Evolutionary conservation across 2,113 vertebrate species (phyloP).

Genomic region (Polypterus bichir): DNA sequence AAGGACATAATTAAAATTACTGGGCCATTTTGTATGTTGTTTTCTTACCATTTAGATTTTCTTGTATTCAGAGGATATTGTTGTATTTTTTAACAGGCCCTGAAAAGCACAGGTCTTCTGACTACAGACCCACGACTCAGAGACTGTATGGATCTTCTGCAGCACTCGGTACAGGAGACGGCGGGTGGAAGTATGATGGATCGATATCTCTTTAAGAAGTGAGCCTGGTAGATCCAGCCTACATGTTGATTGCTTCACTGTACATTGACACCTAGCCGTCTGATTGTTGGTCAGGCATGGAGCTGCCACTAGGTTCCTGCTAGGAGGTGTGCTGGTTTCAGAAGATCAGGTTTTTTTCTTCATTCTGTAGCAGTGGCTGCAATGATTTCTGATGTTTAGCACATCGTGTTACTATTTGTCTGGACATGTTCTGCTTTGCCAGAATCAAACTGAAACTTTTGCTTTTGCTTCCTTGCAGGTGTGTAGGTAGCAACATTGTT

Average conservation of each 20-base stretch:
- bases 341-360: too few species aligned
- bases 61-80: too few species aligned
- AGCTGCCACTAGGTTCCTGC: too few species aligned
- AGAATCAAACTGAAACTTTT: neutral
- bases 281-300: too few species aligned
- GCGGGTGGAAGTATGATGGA: conserved; percentile 58
- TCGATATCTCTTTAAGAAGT: conserved; percentile 66
- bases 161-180: conserved; percentile 42
- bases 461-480: conserved; percentile 37
- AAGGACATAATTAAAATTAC: too few species aligned
- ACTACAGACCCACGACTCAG: conserved; percentile 65
- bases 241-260: too few species aligned
- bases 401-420: neutral
- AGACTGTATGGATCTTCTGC: conserved; percentile 59
- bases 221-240: conserved; percentile 13
- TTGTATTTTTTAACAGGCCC: conserved; percentile 34
- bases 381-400: neutral
- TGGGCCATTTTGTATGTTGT: too few species aligned
- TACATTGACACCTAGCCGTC: too few species aligned
- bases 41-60: too few species aligned
- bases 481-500: conserved; percentile 65
- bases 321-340: too few species aligned
- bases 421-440: neutral
- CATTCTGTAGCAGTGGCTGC: neutral
- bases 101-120: conserved; percentile 61